Evolutionary conservation across 2,797 vertebrate genomes (phyloP).

Genomic region (Babyrousa celebensis): DNA sequence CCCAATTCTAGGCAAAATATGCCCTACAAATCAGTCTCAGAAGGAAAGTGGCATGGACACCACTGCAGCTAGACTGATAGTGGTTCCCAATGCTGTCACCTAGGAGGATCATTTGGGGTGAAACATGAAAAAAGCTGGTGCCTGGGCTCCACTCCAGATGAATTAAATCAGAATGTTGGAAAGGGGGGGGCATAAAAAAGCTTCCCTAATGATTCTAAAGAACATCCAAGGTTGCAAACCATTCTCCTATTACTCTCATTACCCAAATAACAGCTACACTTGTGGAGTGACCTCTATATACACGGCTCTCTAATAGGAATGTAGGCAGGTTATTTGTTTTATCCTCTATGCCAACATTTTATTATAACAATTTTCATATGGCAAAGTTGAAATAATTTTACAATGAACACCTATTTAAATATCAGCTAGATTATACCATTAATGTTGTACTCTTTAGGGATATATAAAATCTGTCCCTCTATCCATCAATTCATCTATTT

Average conservation of each 20-base stretch:
- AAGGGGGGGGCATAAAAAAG: neutral
- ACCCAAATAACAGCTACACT: neutral
- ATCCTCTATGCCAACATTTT: neutral
- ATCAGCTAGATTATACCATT: neutral
- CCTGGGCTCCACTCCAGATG: neutral
- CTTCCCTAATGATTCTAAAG: neutral
- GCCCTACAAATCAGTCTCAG: neutral
- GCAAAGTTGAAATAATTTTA: conserved; percentile 26
- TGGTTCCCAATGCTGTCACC: neutral
- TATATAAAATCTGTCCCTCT: neutral
- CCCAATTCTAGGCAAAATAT: neutral
- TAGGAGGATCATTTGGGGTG: neutral
- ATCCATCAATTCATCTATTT: neutral
- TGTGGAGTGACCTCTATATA: fast-evolving
- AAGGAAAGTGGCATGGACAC: neutral
- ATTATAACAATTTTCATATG: neutral
- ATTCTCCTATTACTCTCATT: neutral
- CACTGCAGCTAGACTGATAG: neutral
- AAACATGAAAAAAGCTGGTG: neutral
- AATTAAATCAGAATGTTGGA: neutral
- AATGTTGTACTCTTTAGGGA: neutral
- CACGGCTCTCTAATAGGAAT: neutral
- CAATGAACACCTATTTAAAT: neutral
- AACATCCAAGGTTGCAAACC: neutral
- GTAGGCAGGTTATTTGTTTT: neutral